These are phyloP conservation scores for Philereme vetulata DNA, from an alignment of 2,888 invertebrate genomes.

Conservation along the genomic window DNA sequence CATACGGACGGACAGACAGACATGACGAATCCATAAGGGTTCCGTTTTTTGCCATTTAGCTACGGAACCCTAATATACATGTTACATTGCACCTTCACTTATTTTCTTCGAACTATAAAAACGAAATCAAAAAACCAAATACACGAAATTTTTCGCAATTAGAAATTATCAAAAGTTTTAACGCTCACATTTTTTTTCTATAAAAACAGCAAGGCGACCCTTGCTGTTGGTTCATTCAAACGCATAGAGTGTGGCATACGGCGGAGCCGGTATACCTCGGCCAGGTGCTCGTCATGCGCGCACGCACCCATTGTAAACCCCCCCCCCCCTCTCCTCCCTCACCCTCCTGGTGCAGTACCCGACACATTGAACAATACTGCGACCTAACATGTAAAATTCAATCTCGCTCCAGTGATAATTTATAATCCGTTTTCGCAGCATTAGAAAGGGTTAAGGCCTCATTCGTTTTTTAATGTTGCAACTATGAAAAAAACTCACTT, in stretches of 20 bases:
- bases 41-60: too few relatives aligned
- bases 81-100: not conserved
- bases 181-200: conserved; percentile 18
- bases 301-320: conserved; percentile 78
- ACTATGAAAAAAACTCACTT: too few relatives aligned
- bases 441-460: not conserved
- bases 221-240: conserved; percentile 13
- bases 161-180: conserved; percentile 19
- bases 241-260: conserved; percentile 69
- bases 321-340: conserved; percentile 40
- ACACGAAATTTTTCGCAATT: not conserved
- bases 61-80: too few relatives aligned
- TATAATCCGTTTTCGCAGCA: conserved; percentile 23
- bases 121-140: not conserved
- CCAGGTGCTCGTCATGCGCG: conserved; percentile 83
- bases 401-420: conserved; percentile 17
- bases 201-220: conserved; percentile 19
- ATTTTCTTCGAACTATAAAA: not conserved
- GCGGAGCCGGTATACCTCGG: conserved; percentile 74
- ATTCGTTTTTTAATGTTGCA: too few relatives aligned
- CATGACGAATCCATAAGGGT: too few relatives aligned
- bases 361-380: conserved; percentile 62
- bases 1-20: too few relatives aligned
- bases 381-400: conserved; percentile 41
- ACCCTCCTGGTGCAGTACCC: conserved; percentile 56